Conservation (phyloP, 2,797 vertebrate species). For the Hylomyscus alleni region DNA sequence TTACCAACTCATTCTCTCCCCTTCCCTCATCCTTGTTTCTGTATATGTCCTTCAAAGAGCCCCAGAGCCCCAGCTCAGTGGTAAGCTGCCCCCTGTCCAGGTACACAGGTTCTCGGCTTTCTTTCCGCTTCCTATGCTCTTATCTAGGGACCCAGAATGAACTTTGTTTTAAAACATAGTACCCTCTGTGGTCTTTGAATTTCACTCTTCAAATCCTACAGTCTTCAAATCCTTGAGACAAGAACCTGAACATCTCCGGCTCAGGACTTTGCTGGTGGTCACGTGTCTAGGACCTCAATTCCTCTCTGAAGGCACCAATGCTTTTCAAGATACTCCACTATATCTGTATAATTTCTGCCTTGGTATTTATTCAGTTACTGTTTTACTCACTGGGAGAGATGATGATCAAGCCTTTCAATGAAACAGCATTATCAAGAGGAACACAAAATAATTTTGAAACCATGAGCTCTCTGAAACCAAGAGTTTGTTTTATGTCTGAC, state of each 20-base stretch:
- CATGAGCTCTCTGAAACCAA: background rate
- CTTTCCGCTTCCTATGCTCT: background rate
- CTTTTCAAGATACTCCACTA: background rate
- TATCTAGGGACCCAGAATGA: background rate
- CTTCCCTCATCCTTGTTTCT: background rate
- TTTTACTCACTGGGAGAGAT: slow-evolving; percentile 43
- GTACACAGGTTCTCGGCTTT: background rate
- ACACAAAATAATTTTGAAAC: slow-evolving; percentile 35
- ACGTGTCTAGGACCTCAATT: background rate
- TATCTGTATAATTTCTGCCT: background rate
- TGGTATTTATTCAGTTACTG: background rate
- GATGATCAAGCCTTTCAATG: slow-evolving; percentile 33
- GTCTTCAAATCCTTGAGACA: background rate
- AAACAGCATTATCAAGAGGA: background rate
- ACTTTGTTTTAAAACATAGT: background rate
- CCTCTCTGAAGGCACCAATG: background rate
- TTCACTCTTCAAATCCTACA: background rate
- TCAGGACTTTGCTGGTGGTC: background rate
- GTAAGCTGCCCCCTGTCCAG: too few species aligned
- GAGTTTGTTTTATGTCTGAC: slow-evolving; percentile 34
- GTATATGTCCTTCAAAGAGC: background rate
- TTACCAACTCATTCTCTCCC: too few species aligned
- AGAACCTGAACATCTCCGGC: background rate
- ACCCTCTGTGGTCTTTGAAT: background rate
- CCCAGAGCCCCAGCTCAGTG: background rate